Percentiles rank a stretch among this genome's conserved stretches.
Evolutionary conservation across 2,113 vertebrate species (phyloP).

Genomic region (Xenopus tropicalis): UCB_Xtro_10.0 CM004449.2:44140501-44141000

Average conservation of each 20-base stretch:
- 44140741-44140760: constrained; percentile 30
- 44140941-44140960: neutral
- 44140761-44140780: neutral
- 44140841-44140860: too few relatives aligned
- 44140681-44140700: constrained; percentile 36
- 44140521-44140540: too few relatives aligned
- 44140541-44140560: too few relatives aligned
- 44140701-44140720: constrained; percentile 31
- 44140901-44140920: constrained; percentile 1
- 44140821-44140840: too few relatives aligned
- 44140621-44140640: constrained; percentile 19
- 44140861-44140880: too few relatives aligned
- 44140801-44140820: neutral
- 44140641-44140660: constrained; percentile 22
- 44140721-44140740: constrained; percentile 36
- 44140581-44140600: too few relatives aligned
- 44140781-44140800: constrained; percentile 1
- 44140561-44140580: too few relatives aligned
- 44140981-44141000: constrained; percentile 3
- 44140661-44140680: constrained; percentile 37
- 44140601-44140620: constrained; percentile 7
- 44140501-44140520: neutral
- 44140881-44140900: constrained; percentile 23
- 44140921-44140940: neutral
- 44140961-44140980: constrained; percentile 13